Evolutionary conservation across 2,113 vertebrate species (phyloP).

Genomic region (Coptodon bakossiorum): DNA sequence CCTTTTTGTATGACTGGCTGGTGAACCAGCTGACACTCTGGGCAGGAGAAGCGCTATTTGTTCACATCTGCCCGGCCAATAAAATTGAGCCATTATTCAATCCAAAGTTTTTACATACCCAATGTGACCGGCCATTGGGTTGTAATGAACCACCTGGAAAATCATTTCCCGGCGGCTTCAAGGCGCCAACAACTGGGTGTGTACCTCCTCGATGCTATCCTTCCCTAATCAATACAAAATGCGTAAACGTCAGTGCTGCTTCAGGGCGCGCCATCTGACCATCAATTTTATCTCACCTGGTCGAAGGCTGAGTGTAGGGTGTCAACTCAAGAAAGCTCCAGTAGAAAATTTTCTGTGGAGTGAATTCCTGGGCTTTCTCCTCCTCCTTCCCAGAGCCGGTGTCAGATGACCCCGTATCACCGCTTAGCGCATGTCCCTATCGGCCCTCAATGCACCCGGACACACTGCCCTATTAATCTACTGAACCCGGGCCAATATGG

Average conservation of each 20-base stretch:
- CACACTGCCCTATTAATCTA: background rate
- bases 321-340: fast-evolving
- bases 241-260: background rate
- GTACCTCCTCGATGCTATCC: background rate
- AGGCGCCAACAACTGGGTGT: background rate
- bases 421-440: fast-evolving
- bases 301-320: background rate
- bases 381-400: background rate
- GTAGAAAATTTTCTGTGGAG: background rate
- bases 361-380: fast-evolving
- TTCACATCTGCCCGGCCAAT: background rate
- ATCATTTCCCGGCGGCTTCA: background rate
- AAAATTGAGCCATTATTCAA: background rate
- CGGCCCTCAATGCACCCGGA: background rate
- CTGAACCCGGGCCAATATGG: background rate
- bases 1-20: background rate
- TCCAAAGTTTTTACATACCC: background rate
- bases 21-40: background rate
- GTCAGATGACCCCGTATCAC: fast-evolving
- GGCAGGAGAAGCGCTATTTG: fast-evolving
- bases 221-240: background rate
- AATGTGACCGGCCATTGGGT: background rate
- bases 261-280: background rate
- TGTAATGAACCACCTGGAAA: background rate
- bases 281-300: background rate